Evolutionary conservation across 2,113 vertebrate genomes (phyloP), one percentile per base, ranked within the genome.

Genomic region (Mellivora capensis): DNA sequence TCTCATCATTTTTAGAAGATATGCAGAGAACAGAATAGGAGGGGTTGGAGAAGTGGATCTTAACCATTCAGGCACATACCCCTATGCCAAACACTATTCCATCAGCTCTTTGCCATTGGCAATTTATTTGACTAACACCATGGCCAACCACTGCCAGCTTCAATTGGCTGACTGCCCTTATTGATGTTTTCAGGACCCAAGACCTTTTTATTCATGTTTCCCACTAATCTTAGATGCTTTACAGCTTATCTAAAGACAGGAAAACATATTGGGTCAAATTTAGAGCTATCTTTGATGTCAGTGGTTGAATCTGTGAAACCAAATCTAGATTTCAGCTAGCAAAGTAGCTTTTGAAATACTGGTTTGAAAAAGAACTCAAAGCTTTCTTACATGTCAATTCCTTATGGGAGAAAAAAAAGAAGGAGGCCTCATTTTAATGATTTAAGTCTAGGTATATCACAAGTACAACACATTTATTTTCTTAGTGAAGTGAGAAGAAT

Each of bases 141-240:
- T 47, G 52, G 71, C 20, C 42, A 94, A 76, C 34, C 74, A 79
- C 44, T 86, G 67, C 31, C 27, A 57, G 8, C 87, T 97, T 96
- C 89, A 91, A 52, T 67, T 91, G 85, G 27, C 67, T 82, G 52
- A 18, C 34, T 91, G 62, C 37, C 14, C 86, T 95, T 96, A 94
- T 81, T 93, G 93, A 95, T 94, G 67, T 95, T 94, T 88, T 49
- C 54, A 62, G 52, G 72, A 83, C 34, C 29, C 59, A 47, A 91
- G 82, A 91, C 47, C 82, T 90, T 97, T 81, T 71, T 80, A 49
- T 86, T 96, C 89, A 89, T 91, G 47, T 97, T 97, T 80, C 15
- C 85, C 14, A 95, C 97, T 95, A 97, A 97, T 97, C 96, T 96
- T 49, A 89, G 85, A 64, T 61, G 29, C 82, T 95, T 82, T 94